phyloP scores from a whole-genome alignment of 2,797 vertebrate species.

The Pampus argenteus region DNA sequence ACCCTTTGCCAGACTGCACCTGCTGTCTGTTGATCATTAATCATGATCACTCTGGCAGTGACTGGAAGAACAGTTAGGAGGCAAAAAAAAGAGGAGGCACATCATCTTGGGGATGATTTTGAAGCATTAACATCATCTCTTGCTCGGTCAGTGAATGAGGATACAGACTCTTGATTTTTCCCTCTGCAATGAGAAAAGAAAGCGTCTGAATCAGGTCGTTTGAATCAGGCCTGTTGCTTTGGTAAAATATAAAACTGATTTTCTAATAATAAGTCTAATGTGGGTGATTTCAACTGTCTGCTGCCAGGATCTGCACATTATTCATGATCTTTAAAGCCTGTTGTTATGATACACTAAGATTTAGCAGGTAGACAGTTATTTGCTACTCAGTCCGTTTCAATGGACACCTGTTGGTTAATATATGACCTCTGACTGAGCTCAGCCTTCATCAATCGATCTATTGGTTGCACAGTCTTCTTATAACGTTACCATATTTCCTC shows the following conservation, averaged over 20 bases:
- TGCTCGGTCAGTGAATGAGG: conserved; percentile 55
- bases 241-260: conserved; percentile 16
- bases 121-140: conserved; percentile 54
- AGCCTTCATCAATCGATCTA: too few species aligned
- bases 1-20: conserved; percentile 31
- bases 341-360: too few species aligned
- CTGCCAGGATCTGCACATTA: too few species aligned
- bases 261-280: too few species aligned
- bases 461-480: too few species aligned
- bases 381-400: too few species aligned
- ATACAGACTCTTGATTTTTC: conserved; percentile 34
- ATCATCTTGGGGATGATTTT: conserved; percentile 45
- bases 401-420: too few species aligned
- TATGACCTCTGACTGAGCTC: too few species aligned
- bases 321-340: too few species aligned
- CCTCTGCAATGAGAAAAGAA: conserved; percentile 15
- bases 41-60: conserved; percentile 35
- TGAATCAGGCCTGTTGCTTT: conserved; percentile 6
- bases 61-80: conserved; percentile 28
- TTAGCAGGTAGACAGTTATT: too few species aligned
- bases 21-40: conserved; percentile 49
- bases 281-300: too few species aligned
- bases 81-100: conserved; percentile 25
- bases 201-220: conserved; percentile 27
- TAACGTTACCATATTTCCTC: too few species aligned